Percentiles rank a stretch among this genome's conserved stretches.
These are phyloP conservation scores for Eulemur rufifrons DNA, from an alignment of 2,113 vertebrate genomes.

Conservation along the genomic window DNA sequence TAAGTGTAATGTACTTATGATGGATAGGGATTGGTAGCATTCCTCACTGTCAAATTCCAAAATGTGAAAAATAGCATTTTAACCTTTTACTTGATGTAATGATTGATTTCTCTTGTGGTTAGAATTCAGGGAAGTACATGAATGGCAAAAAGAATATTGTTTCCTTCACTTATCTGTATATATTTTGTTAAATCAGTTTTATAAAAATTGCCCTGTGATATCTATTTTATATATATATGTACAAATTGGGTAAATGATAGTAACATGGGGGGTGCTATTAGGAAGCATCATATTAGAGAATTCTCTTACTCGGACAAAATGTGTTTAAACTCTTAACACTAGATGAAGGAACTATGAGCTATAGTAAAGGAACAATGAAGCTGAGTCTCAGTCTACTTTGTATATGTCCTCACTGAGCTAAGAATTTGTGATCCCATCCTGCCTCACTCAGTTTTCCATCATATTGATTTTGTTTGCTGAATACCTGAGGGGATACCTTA, in stretches of 20 bases:
- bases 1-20: neutral
- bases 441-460: conserved; percentile 44
- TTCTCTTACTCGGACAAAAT: neutral
- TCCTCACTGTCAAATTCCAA: conserved; percentile 4
- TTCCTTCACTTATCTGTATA: neutral
- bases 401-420: neutral
- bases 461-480: conserved; percentile 53
- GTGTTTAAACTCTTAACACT: neutral
- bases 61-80: conserved; percentile 21
- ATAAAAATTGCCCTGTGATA: neutral
- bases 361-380: conserved; percentile 34
- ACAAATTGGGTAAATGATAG: neutral
- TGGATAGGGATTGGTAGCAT: neutral
- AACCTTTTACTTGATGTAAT: conserved; percentile 12
- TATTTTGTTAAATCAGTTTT: conserved; percentile 36
- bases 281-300: conserved; percentile 13
- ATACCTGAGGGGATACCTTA: conserved; percentile 11
- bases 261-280: neutral
- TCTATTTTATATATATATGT: neutral
- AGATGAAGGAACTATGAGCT: conserved; percentile 4
- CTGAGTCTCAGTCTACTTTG: conserved; percentile 32
- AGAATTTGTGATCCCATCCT: conserved; percentile 53
- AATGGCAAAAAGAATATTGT: neutral
- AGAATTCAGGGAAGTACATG: conserved; percentile 2
- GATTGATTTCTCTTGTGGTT: neutral